Evolutionary conservation across 2,113 vertebrate genomes (phyloP).

Genomic region (Gambusia affinis): DNA sequence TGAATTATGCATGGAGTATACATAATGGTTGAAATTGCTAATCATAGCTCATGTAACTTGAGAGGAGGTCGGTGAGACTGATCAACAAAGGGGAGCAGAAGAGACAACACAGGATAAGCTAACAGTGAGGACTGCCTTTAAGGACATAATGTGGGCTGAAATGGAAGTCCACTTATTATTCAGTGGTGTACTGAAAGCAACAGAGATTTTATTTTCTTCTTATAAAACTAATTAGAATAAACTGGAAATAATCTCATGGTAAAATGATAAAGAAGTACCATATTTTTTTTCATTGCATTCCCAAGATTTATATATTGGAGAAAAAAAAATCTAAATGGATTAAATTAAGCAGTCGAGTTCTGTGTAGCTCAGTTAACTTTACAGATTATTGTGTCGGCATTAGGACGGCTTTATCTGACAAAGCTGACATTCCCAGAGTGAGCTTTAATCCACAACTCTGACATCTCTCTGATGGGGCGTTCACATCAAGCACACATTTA

Average conservation of each 20-base stretch:
- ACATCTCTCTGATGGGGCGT: constrained; percentile 30
- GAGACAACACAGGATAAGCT: constrained; percentile 55
- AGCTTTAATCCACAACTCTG: constrained; percentile 59
- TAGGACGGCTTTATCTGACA: constrained; percentile 44
- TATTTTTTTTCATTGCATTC: neutral
- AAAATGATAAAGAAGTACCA: neutral
- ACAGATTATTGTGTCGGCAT: constrained; percentile 9
- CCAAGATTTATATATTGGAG: neutral
- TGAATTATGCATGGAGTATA: constrained; percentile 78
- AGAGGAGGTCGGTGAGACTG: constrained; percentile 61
- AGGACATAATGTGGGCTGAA: constrained; percentile 9
- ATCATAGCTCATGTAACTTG: constrained; percentile 73
- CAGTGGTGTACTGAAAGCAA: constrained; percentile 2
- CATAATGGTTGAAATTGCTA: constrained; percentile 78
- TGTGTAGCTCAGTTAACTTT: neutral
- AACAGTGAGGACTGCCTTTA: constrained; percentile 53
- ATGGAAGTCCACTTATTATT: constrained; percentile 33
- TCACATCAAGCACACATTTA: constrained; percentile 34
- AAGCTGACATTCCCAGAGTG: constrained; percentile 40
- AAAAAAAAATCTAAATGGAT: neutral
- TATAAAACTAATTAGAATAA: neutral
- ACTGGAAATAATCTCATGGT: neutral
- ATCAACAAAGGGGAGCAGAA: constrained; percentile 63
- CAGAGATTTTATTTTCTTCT: neutral
- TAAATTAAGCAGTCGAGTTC: neutral